A percentile compares a stretch with the other conserved stretches of the same genome.
These are phyloP conservation scores for Notocelia uddmanniana DNA, from an alignment of 2,888 invertebrate genomes.

Conservation along the genomic window DNA sequence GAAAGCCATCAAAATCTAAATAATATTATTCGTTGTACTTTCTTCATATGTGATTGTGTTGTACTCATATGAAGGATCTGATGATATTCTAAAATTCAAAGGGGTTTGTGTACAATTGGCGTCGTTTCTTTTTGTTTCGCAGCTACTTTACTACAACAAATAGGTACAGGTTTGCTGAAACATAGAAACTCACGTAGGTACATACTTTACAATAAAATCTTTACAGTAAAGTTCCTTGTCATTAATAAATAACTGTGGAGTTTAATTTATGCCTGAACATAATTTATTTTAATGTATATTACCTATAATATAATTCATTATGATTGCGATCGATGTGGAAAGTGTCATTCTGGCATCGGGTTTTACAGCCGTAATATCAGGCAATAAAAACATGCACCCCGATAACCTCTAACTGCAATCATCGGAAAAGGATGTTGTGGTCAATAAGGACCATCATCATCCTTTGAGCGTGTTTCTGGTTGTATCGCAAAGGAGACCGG, in stretches of 20 bases:
- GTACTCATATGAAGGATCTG: constrained; percentile 5
- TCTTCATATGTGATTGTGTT: neutral
- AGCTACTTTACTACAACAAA: neutral
- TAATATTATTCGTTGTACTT: constrained; percentile 8
- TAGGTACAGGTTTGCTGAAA: neutral
- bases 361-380: too few species aligned
- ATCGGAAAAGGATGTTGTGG: too few species aligned
- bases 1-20: constrained; percentile 1
- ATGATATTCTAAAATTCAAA: constrained; percentile 5
- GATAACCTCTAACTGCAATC: too few species aligned
- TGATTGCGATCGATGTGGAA: too few species aligned
- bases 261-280: neutral
- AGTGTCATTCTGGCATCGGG: too few species aligned
- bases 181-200: neutral
- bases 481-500: too few species aligned
- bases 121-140: neutral
- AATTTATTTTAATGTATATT: too few species aligned
- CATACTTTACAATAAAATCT: neutral
- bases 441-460: too few species aligned
- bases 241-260: neutral
- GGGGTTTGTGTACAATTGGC: constrained; percentile 9
- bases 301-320: too few species aligned
- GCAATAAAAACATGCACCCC: too few species aligned
- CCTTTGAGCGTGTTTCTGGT: too few species aligned
- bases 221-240: neutral